Evolutionary conservation across 2,888 invertebrate genomes (phyloP).

Genomic region (Sarcophaga rosellei): DNA sequence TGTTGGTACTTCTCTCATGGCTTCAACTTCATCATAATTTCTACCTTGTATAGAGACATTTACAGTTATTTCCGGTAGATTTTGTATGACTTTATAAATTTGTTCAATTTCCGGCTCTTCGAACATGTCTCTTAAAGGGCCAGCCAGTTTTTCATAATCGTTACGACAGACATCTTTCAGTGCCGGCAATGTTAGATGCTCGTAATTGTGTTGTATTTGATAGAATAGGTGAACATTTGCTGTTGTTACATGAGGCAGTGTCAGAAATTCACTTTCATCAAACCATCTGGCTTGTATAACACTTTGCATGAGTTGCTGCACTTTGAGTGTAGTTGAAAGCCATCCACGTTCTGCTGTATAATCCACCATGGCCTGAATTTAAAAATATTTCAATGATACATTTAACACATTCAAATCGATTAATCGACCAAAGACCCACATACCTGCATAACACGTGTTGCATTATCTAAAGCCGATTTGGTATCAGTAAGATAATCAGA

Average conservation of each 20-base stretch:
- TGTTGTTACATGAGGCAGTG: constrained; percentile 88
- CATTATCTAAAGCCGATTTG: constrained; percentile 98
- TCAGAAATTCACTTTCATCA: constrained; percentile 87
- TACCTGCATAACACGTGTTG: constrained; percentile 95
- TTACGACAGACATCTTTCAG: constrained; percentile 80
- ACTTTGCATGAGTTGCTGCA: constrained; percentile 93
- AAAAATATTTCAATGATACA: background rate
- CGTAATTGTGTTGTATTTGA: constrained; percentile 76
- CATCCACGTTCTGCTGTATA: constrained; percentile 95
- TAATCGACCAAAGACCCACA: constrained; percentile 50
- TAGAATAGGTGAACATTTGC: constrained; percentile 85
- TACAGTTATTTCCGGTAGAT: constrained; percentile 85
- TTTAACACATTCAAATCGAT: background rate
- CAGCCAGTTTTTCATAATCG: constrained; percentile 85
- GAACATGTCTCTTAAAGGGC: constrained; percentile 85
- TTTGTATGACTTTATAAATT: constrained; percentile 84
- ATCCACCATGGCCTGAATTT: constrained; percentile 95
- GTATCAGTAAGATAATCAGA: constrained; percentile 98
- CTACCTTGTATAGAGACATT: constrained; percentile 84
- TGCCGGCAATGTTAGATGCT: constrained; percentile 76
- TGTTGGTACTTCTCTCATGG: constrained; percentile 77
- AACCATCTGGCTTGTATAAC: constrained; percentile 95
- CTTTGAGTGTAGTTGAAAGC: constrained; percentile 89
- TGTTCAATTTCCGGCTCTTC: constrained; percentile 87
- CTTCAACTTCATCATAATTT: constrained; percentile 77